phyloP scores from a whole-genome alignment of 2,888 invertebrate species.

The Epistrophe eligans region DNA sequence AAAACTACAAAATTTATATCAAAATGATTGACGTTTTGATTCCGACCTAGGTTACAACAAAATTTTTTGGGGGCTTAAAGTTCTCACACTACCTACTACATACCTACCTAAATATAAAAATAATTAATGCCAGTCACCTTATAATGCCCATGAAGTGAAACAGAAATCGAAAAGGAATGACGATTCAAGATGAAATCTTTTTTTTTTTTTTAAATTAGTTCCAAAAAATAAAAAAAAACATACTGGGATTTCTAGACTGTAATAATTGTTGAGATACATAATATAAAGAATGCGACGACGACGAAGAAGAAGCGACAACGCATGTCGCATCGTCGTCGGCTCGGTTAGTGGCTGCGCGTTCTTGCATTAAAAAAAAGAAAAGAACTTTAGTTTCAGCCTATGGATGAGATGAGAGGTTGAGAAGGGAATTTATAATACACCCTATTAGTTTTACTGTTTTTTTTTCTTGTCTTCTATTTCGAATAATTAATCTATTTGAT shows the following conservation, averaged over 20 bases:
- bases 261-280: neutral
- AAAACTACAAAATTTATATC: neutral
- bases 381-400: no score
- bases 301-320: conserved; percentile 11
- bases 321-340: neutral
- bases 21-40: conserved; percentile 69
- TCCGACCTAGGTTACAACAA: conserved; percentile 63
- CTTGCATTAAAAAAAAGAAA: conserved; percentile 33
- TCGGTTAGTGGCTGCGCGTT: conserved; percentile 57
- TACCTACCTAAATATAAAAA: neutral
- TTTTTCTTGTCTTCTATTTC: neutral
- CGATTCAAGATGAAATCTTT: conserved; percentile 53
- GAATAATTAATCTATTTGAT: neutral
- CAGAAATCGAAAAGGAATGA: conserved; percentile 45
- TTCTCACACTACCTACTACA: conserved; percentile 32
- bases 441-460: neutral
- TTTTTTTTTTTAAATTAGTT: conserved; percentile 34
- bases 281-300: neutral
- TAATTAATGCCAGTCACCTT: conserved; percentile 54
- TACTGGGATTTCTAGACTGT: conserved; percentile 42
- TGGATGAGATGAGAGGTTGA: neutral
- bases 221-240: conserved; percentile 37
- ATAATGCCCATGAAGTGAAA: conserved; percentile 26
- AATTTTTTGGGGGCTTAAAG: conserved; percentile 31
- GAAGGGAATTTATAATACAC: conserved; percentile 4